phyloP scores from a whole-genome alignment of 2,113 vertebrate species.

The Polypterus bichir region DNA sequence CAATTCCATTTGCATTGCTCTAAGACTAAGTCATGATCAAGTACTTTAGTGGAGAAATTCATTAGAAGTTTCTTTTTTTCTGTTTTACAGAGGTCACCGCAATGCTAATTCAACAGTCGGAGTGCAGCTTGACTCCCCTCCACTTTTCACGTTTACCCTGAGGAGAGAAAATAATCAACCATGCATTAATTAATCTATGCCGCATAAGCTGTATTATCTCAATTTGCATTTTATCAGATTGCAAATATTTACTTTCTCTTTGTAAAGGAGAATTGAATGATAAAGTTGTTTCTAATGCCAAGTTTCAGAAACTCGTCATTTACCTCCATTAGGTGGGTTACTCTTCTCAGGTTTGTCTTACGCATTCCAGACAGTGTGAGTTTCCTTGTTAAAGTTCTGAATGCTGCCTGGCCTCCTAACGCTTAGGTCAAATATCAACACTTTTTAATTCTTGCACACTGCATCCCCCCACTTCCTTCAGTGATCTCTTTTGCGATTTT shows the following conservation, averaged over 20 bases:
- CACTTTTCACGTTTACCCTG: slow-evolving; percentile 17
- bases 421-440: too few relatives aligned
- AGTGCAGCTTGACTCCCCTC: slow-evolving; percentile 39
- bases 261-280: not conserved
- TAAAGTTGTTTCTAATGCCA: too few relatives aligned
- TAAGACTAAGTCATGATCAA: slow-evolving; percentile 91
- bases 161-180: slow-evolving; percentile 2
- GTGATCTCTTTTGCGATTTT: too few relatives aligned
- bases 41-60: slow-evolving; percentile 91
- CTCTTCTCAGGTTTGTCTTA: too few relatives aligned
- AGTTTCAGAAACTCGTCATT: too few relatives aligned
- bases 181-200: slow-evolving; percentile 21
- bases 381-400: slow-evolving; percentile 17
- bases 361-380: too few relatives aligned
- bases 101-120: slow-evolving; percentile 43
- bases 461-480: too few relatives aligned
- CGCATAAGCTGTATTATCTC: slow-evolving; percentile 38
- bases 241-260: slow-evolving; percentile 5
- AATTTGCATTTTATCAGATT: slow-evolving; percentile 27
- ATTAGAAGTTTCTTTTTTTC: slow-evolving; percentile 58
- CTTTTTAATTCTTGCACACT: too few relatives aligned
- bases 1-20: slow-evolving; percentile 98
- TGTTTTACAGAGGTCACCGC: slow-evolving; percentile 45
- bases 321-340: too few relatives aligned
- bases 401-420: slow-evolving; percentile 12